phyloP scores from a whole-genome alignment of 2,113 vertebrate species.

The Plestiodon gilberti region DNA sequence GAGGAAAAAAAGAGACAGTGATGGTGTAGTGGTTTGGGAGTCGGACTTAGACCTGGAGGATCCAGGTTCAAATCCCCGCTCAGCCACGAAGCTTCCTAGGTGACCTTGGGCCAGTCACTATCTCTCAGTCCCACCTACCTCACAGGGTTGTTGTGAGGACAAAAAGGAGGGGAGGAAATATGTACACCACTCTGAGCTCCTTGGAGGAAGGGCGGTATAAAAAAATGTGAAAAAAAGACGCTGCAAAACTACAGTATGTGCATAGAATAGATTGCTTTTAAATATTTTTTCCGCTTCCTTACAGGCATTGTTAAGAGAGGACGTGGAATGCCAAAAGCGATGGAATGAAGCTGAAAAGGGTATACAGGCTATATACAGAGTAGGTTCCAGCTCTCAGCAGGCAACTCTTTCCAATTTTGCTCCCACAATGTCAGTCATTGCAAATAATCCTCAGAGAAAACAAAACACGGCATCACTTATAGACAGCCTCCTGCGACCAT shows the following conservation, averaged over 20 bases:
- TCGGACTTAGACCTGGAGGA: no score
- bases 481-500: conserved; percentile 46
- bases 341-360: neutral
- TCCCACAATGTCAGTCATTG: neutral
- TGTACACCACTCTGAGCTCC: no score
- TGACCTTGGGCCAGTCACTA: no score
- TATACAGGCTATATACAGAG: neutral
- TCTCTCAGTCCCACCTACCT: no score
- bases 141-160: no score
- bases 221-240: no score
- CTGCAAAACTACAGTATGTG: neutral
- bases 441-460: conserved; percentile 38
- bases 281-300: conserved; percentile 1
- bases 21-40: no score
- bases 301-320: neutral
- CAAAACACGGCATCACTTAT: conserved; percentile 39
- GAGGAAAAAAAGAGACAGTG: neutral
- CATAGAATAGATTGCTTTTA: neutral
- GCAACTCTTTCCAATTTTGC: neutral
- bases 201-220: no score
- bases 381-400: conserved; percentile 30
- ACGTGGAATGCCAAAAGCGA: neutral
- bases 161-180: no score
- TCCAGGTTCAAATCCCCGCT: no score
- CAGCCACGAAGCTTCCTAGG: no score